Evolutionary conservation across 2,113 vertebrate species (phyloP), one percentile per base, ranked within the genome.

Genomic region (Myotis davidii): DNA sequence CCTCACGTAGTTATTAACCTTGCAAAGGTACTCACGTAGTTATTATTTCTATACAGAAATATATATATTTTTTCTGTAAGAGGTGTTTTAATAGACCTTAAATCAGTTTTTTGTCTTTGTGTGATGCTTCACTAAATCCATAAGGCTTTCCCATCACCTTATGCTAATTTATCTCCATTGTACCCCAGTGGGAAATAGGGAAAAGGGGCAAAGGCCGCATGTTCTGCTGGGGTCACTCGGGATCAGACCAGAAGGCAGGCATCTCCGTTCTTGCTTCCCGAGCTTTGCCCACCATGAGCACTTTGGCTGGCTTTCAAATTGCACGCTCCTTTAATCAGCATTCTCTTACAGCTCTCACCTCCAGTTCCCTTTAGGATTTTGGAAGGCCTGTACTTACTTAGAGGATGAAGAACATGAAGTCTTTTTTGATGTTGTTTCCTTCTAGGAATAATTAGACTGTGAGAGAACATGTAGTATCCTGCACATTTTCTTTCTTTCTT

Each of bases 61-160:
- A 64, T 82, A 56, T 73, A 84, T 95, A 70, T 93, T 92, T 96
- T 92, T 96, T 97, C 85, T 74, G 14, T 76, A 84, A 88, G 61
- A 76, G 79, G 85, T 94, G 59, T 82, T 87, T 56, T 96, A 83
- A 88, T 94, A 77, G 54, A 61, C 89, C 78, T 94, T 85, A 90
- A 90, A 85, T 85, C 85, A 90, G 61, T 78, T 83, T 87, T 90
- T 77, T 52, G 29, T 91, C 67, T 87, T 91, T 96, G 73, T 93
- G 0, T 96, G 94, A 92, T 73, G 70, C 42, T 82, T 73, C 42
- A 23, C 52, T 85, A 93, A 88, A 90, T 96, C 76, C 29, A 11
- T 92, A 93, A 92, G 52, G 82, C 25, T 69, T 96, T 73, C 37
- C 84, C 64, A 79, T 77, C 54, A 34, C 42, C 29, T 72, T 50